Evolutionary conservation across 2,797 vertebrate genomes (phyloP).

Genomic region (Falco columbarius): DNA sequence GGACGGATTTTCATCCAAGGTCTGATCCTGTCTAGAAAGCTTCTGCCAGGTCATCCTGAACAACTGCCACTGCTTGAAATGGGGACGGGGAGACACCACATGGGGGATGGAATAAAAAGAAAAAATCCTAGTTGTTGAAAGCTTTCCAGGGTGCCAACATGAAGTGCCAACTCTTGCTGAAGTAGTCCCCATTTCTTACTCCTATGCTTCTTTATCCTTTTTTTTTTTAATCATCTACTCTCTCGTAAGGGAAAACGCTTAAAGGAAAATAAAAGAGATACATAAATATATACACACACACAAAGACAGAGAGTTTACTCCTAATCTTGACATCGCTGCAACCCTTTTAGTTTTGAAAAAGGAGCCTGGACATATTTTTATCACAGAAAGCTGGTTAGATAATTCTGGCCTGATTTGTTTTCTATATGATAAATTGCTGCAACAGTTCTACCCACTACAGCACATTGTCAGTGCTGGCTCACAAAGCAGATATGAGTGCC

Average conservation of each 20-base stretch:
- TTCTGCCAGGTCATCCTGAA: background rate
- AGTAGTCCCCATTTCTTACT: background rate
- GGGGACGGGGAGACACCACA: too few species aligned
- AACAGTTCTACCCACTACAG: background rate
- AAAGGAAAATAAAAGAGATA: background rate
- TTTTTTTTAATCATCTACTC: background rate
- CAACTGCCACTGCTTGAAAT: background rate
- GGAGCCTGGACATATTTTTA: background rate
- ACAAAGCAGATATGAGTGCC: background rate
- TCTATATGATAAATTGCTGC: background rate
- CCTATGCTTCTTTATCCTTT: background rate
- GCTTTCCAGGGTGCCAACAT: background rate
- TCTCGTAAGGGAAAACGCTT: background rate
- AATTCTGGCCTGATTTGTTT: background rate
- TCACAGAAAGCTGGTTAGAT: background rate
- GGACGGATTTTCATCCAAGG: background rate
- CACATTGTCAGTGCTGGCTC: background rate
- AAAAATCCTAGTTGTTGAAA: background rate
- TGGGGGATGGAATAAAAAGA: background rate
- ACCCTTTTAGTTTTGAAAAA: background rate
- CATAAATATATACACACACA: rapidly evolving
- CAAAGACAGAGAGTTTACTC: background rate
- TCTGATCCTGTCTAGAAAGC: background rate
- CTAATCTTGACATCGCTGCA: background rate
- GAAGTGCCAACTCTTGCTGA: background rate